These are phyloP conservation scores for Brachymystax lenok DNA, from an alignment of 2,797 vertebrate species.

Conservation along the genomic window DNA sequence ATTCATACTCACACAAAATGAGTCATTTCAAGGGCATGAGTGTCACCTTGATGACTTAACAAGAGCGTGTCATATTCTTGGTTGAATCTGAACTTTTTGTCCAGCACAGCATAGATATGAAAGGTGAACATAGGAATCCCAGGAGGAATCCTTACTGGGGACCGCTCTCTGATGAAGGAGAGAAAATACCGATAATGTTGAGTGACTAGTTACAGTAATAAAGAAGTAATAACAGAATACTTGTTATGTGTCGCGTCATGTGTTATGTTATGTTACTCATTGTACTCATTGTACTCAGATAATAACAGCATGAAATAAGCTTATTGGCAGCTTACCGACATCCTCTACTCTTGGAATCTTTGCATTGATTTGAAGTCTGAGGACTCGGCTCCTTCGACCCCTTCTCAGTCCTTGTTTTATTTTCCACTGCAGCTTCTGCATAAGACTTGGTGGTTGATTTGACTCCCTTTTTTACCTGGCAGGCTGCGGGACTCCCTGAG, in stretches of 20 bases:
- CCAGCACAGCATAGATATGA: conserved; percentile 68
- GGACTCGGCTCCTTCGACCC: accelerated
- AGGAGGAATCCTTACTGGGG: conserved; percentile 38
- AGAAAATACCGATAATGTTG: neutral
- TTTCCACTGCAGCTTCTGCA: conserved; percentile 9
- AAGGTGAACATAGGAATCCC: conserved; percentile 55
- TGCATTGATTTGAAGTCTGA: neutral
- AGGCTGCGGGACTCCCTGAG: neutral
- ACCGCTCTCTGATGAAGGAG: conserved; percentile 44
- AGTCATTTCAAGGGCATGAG: too few species aligned
- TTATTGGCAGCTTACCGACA: conserved; percentile 6
- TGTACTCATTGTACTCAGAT: neutral
- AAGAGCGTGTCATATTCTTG: too few species aligned
- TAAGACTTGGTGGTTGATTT: conserved; percentile 26
- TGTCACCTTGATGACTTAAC: too few species aligned
- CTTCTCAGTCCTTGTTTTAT: neutral
- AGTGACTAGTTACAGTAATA: neutral
- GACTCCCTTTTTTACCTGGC: neutral
- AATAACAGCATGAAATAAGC: neutral
- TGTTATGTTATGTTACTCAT: too few species aligned
- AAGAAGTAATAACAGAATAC: neutral
- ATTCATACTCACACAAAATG: too few species aligned
- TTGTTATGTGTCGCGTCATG: neutral
- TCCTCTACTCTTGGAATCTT: conserved; percentile 10
- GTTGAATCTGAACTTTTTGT: conserved; percentile 65